Base-by-base conservation (phyloP, 2,797 vertebrate species). In the Rhynchotus rufescens region DNA sequence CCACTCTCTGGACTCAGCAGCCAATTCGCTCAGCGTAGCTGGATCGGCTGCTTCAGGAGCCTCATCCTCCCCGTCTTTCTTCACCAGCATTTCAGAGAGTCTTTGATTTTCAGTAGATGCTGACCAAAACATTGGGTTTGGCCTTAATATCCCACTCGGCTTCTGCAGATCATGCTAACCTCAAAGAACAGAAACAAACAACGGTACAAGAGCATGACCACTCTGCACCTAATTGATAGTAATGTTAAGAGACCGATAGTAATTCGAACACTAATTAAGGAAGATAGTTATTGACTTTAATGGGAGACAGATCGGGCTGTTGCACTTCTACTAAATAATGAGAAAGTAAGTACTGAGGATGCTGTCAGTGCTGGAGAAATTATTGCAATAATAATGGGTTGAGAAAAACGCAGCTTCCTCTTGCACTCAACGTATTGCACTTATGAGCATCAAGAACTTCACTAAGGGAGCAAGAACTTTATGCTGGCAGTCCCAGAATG, bases 241-340 rank as follows among this genome's bases (percentile, higher is more conserved):
- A 71, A 87, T 30, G 66, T 84, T 92, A 76, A 91, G 80, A 93
- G 79, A 84, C 52, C 52, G 56, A 75, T 76, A 0, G 3, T 93
- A 73, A 94, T 90, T 85, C 28, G 80, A 81, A 57, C 9, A 3
- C 76, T 92, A 94, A 95, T 90, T 92, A 84, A 92, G 74, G 74
- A 44, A 87, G 88, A 92, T 83, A 52, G 60, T 64, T 92, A 94
- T 87, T 90, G 90, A 93, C 76, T 92, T 87, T 52, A 94, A 88
- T 54, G 69, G 84, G 49, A 87, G 57, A 38, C 54, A 83, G 74
- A 84, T 22, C 32, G 34, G 73, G 62, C 64, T 93, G 21, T 68
- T 67, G 60, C 12, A 62, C 25, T 13, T 78, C 79, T 34, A 78
- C 75, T 51, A 84, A 87, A 62, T 57, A 95, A 95, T 78, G 78